Evolutionary conservation across 2,888 invertebrate genomes (phyloP), one percentile per base, ranked within the genome.

Genomic region (Tetramorium bicarinatum): DNA sequence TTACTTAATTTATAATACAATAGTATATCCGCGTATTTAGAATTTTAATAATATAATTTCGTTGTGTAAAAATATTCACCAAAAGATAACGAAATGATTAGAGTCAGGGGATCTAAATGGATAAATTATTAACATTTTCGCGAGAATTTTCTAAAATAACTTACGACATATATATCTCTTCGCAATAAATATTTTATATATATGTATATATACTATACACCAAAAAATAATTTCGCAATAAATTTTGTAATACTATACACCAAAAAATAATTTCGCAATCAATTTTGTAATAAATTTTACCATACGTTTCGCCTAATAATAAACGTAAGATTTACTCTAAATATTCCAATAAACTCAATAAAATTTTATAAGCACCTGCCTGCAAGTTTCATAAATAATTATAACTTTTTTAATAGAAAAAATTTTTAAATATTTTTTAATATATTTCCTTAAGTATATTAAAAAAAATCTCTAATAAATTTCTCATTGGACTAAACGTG

Each of bases 361-460:
- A 71, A 56, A 25, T 72, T 79, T 47, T 67, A 34, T 34, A 71
- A 41, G 41, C 11, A 79, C 79, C 79, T 79, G 79, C 79, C 79
- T 44, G 79, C 79, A 79, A 79, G 72, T 59, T 79, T 47, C 18
- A 79, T 72, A 79, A 79, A 79, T 79, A 79, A 56, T 44, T 44
- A 38, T 47, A 47, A 72, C 29, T 72, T 72, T 59, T 79, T 47
- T 18, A 59, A 71, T 79, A 79, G 2, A 77, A 34, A 8, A 69
- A 38, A 59, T 59, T 59, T 34, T 4, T 47, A 71, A 47, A 34
- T 72, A 72, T 59, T n/a, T 52, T 77, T 29, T 38, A 15, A 21
- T 29, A 66, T 34, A 66, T 38, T 34, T 18, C 34, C 54, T 34
- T 79, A 79, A 25, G 56, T 71, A 67, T 66, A 21, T 76, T 52